Conservation (phyloP, 2,888 invertebrate species). For the Dascillus cervinus region DNA sequence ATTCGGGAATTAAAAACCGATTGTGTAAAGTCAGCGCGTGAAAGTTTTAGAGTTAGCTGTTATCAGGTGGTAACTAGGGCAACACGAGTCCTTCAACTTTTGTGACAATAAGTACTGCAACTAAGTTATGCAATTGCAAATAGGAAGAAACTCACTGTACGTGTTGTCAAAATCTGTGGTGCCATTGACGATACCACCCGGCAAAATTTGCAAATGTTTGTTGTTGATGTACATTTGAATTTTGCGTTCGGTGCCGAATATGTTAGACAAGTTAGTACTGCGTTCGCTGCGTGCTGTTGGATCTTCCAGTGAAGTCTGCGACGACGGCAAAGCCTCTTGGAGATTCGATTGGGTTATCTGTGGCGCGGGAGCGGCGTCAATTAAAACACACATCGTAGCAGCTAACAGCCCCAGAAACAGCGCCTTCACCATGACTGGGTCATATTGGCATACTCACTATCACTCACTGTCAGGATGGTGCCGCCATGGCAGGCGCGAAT, state of each 20-base stretch:
- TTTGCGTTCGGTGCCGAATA: slow-evolving; percentile 70
- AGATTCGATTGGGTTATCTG: slow-evolving; percentile 25
- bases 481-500: slow-evolving; percentile 44
- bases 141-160: slow-evolving; percentile 63
- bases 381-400: slow-evolving; percentile 41
- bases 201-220: slow-evolving; percentile 72
- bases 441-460: slow-evolving; percentile 38
- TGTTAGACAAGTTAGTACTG: slow-evolving; percentile 73
- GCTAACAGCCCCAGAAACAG: slow-evolving; percentile 42
- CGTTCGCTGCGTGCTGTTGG: slow-evolving; percentile 59
- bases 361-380: slow-evolving; percentile 35
- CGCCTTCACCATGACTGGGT: slow-evolving; percentile 46
- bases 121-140: too few relatives aligned
- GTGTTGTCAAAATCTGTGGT: slow-evolving; percentile 71
- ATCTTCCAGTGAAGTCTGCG: slow-evolving; percentile 18
- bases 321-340: slow-evolving; percentile 19
- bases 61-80: background rate
- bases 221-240: slow-evolving; percentile 81
- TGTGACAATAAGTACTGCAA: too few relatives aligned
- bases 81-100: too few relatives aligned
- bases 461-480: slow-evolving; percentile 37
- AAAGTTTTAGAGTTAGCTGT: background rate
- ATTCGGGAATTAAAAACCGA: too few relatives aligned
- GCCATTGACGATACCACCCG: slow-evolving; percentile 80
- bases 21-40: too few relatives aligned